Conservation (phyloP, 2,113 vertebrate species). For the Entomyzon cyanotis region DNA sequence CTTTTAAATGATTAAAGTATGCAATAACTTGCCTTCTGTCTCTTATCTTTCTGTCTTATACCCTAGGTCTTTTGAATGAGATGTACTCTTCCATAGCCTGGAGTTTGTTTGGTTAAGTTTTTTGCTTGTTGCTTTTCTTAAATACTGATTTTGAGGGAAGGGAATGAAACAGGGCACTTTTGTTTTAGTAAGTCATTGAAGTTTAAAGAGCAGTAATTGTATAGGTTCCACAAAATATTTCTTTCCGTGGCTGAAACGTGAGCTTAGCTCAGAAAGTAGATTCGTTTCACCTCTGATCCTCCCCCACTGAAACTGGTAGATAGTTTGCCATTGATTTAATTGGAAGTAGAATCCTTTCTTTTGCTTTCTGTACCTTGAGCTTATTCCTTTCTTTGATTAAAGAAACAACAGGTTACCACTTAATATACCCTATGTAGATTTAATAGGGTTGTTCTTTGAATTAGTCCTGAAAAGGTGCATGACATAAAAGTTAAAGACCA, state of each 20-base stretch:
- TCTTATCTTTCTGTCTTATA: neutral
- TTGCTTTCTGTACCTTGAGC: neutral
- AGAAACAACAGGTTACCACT: conserved; percentile 13
- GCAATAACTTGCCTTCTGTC: neutral
- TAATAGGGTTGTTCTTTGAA: neutral
- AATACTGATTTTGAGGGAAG: neutral
- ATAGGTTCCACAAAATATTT: neutral
- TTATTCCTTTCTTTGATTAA: conserved; percentile 8
- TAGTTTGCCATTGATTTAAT: conserved; percentile 31
- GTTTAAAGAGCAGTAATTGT: conserved; percentile 6
- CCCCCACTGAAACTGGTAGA: neutral
- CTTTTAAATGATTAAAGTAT: neutral
- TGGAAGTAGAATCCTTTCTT: neutral
- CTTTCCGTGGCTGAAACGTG: neutral
- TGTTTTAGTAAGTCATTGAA: conserved; percentile 28
- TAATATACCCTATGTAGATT: neutral
- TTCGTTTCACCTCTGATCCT: conserved; percentile 31
- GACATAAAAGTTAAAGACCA: neutral
- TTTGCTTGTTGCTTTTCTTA: neutral
- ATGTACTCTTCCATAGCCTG: neutral
- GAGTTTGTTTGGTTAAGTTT: neutral
- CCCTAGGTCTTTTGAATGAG: neutral
- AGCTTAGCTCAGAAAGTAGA: conserved; percentile 4
- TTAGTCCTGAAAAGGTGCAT: neutral
- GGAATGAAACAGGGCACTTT: neutral